A percentile compares a stretch with the other conserved stretches of the same genome.
Conservation (phyloP, 2,888 invertebrate genomes). For the Tipula lateralis region DNA sequence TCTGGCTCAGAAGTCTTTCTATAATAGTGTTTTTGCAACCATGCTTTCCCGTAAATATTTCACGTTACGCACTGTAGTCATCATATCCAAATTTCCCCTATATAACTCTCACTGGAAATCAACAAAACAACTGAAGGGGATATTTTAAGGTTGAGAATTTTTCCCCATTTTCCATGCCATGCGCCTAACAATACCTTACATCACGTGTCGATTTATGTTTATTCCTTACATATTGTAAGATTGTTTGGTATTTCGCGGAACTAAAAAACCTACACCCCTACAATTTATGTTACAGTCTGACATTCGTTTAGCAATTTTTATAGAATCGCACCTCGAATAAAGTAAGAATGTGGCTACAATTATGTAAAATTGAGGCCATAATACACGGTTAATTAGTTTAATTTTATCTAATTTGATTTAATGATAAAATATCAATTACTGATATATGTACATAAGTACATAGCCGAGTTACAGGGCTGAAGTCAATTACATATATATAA, state of each 20-base stretch:
- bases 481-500: no score
- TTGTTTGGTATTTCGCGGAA: background rate
- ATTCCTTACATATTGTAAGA: background rate
- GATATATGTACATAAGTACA: no score
- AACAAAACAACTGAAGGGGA: background rate
- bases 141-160: background rate
- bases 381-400: background rate
- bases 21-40: no score
- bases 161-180: background rate
- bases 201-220: background rate
- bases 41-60: no score
- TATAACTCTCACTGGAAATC: background rate
- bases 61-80: background rate
- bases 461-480: no score
- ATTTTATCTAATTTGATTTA: background rate
- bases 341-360: no score
- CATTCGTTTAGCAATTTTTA: no score
- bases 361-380: background rate
- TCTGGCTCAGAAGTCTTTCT: no score
- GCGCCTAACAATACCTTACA: background rate
- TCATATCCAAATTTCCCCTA: background rate
- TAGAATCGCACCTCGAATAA: no score
- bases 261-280: no score
- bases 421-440: background rate
- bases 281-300: no score